A percentile compares a stretch with the other conserved stretches of the same genome.
phyloP scores from a whole-genome alignment of 2,113 vertebrate species.

The Microtus montanus region DNA sequence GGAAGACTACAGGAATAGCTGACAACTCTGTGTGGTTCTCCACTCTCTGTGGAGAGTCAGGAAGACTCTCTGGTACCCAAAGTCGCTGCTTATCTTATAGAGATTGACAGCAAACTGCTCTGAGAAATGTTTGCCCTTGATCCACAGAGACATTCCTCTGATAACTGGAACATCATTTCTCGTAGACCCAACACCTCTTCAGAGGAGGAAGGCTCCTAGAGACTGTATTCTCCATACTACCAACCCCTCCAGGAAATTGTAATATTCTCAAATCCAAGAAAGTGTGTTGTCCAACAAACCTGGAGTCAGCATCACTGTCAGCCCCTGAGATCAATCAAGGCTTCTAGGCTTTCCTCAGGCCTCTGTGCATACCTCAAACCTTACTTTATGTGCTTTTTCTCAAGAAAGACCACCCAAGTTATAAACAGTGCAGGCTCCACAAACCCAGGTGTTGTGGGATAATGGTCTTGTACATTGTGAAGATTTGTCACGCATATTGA shows the following conservation, averaged over 20 bases:
- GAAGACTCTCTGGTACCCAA: neutral
- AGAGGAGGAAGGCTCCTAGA: neutral
- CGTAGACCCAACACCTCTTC: neutral
- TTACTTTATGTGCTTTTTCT: neutral
- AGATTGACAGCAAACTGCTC: neutral
- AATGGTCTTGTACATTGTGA: too few relatives aligned
- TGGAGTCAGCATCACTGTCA: fast-evolving
- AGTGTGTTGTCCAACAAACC: fast-evolving
- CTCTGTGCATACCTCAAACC: neutral
- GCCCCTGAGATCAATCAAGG: neutral
- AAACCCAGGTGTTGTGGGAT: neutral
- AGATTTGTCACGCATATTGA: too few relatives aligned
- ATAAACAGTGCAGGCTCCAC: neutral
- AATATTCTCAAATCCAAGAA: neutral
- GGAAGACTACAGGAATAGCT: neutral
- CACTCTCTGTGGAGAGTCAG: neutral
- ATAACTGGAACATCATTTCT: neutral
- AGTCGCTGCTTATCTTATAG: neutral
- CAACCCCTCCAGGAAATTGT: neutral
- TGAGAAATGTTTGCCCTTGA: neutral
- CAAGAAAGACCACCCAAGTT: neutral
- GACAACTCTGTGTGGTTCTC: neutral
- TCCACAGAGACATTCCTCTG: neutral
- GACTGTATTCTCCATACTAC: fast-evolving
- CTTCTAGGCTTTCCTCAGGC: neutral